Percentiles rank a stretch among this genome's conserved stretches.
Conservation (phyloP, 2,113 vertebrate genomes). For the Pionites leucogaster region DNA sequence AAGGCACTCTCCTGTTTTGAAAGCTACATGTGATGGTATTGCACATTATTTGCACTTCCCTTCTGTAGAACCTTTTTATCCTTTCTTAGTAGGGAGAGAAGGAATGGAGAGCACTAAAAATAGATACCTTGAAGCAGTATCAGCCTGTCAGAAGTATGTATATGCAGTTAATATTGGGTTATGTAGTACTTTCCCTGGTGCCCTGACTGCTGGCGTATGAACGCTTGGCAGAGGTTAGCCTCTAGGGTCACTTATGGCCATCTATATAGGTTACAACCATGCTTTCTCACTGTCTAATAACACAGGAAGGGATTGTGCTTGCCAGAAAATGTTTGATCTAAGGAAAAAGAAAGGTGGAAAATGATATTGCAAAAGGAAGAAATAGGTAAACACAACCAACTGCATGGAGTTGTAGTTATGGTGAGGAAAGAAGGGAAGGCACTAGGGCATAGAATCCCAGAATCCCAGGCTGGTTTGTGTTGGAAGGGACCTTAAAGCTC, state of each 20-base stretch:
- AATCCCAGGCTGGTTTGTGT: no score
- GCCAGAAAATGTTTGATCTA: fast-evolving
- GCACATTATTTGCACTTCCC: not conserved
- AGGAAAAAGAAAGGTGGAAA: not conserved
- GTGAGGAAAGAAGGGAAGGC: not conserved
- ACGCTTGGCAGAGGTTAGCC: not conserved
- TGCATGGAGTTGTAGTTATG: not conserved
- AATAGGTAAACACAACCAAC: not conserved
- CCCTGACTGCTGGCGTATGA: not conserved
- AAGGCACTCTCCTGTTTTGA: not conserved
- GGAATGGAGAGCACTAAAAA: not conserved
- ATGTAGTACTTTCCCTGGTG: not conserved
- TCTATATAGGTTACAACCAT: not conserved
- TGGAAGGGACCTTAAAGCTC: no score
- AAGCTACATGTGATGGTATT: not conserved
- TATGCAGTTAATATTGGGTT: not conserved
- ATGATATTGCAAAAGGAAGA: not conserved
- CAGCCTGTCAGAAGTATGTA: not conserved
- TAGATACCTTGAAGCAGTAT: not conserved
- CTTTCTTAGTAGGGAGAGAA: not conserved
- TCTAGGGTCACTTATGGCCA: not conserved
- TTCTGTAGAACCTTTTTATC: not conserved
- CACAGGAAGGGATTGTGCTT: not conserved
- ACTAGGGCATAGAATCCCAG: not conserved
- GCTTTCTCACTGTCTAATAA: not conserved